These are phyloP conservation scores for Agrotis segetum DNA, from an alignment of 2,888 invertebrate genomes.

Conservation along the genomic window DNA sequence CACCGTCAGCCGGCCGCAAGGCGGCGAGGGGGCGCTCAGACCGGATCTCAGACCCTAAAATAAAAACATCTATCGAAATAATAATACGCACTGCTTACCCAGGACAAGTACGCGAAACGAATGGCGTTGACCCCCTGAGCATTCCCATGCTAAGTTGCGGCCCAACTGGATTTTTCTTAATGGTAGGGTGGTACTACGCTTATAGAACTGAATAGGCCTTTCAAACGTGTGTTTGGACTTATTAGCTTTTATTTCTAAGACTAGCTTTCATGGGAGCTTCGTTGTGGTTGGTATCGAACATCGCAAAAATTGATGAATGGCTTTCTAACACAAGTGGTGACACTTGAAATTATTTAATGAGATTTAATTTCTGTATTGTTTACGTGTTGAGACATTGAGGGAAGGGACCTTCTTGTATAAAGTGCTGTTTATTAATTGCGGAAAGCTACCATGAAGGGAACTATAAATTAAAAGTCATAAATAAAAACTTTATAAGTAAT, in stretches of 20 bases:
- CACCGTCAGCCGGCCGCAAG: conserved; percentile 78
- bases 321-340: conserved; percentile 64
- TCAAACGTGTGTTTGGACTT: conserved; percentile 85
- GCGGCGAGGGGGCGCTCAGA: conserved; percentile 87
- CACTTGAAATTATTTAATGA: conserved; percentile 47
- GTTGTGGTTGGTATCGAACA: conserved; percentile 60
- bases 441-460: background rate
- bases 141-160: conserved; percentile 87
- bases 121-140: conserved; percentile 90
- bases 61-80: conserved; percentile 91
- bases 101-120: conserved; percentile 89
- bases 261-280: conserved; percentile 82
- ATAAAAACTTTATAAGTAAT: background rate
- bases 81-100: conserved; percentile 89
- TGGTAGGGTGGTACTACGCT: conserved; percentile 84
- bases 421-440: background rate
- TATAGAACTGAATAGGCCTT: conserved; percentile 84
- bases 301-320: conserved; percentile 68
- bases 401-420: background rate
- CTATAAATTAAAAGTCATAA: background rate
- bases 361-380: conserved; percentile 38
- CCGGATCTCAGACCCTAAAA: conserved; percentile 90
- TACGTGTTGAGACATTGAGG: conserved; percentile 17
- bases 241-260: conserved; percentile 88
- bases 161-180: conserved; percentile 88